Evolutionary conservation across 1,140 invertebrate species (phyloP).

Genomic region (Eriocheir sinensis): DNA sequence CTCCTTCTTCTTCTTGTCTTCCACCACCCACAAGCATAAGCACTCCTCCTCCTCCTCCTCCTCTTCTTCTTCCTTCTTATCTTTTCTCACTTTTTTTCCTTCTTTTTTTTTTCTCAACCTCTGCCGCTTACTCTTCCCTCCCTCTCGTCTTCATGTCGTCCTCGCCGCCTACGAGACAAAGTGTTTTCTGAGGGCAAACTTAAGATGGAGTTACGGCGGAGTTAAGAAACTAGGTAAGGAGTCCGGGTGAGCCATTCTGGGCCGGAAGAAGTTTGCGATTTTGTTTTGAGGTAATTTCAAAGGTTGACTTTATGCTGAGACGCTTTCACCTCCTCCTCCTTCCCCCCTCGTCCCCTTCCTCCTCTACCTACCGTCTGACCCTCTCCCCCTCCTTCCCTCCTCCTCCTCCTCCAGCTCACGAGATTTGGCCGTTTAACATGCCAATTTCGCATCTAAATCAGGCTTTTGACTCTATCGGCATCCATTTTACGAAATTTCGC

Average conservation of each 20-base stretch:
- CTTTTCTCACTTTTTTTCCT: not conserved
- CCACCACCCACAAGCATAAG: not conserved
- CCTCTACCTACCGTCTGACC: not conserved
- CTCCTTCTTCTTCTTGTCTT: no score
- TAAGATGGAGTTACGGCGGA: conserved; percentile 50
- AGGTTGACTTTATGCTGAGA: not conserved
- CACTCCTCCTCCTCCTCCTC: not conserved
- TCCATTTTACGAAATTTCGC: not conserved
- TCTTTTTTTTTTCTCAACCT: not conserved
- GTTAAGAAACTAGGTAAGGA: conserved; percentile 52
- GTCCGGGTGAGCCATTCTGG: not conserved
- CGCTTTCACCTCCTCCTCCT: not conserved
- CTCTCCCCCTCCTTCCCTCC: not conserved
- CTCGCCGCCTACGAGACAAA: conserved; percentile 33
- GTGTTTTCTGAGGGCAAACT: conserved; percentile 23
- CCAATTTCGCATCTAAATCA: conserved; percentile 1
- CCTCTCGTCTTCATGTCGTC: not conserved
- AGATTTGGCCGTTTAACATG: not conserved
- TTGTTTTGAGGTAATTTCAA: not conserved
- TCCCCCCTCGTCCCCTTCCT: not conserved
- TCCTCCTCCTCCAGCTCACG: not conserved
- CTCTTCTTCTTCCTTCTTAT: not conserved
- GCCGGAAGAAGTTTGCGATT: not conserved
- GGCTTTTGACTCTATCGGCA: conserved; percentile 1
- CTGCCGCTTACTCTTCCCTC: not conserved